Percentiles rank a stretch among this genome's conserved stretches.
phyloP scores from a whole-genome alignment of 2,888 invertebrate species.

The Drosophila borborema region DNA sequence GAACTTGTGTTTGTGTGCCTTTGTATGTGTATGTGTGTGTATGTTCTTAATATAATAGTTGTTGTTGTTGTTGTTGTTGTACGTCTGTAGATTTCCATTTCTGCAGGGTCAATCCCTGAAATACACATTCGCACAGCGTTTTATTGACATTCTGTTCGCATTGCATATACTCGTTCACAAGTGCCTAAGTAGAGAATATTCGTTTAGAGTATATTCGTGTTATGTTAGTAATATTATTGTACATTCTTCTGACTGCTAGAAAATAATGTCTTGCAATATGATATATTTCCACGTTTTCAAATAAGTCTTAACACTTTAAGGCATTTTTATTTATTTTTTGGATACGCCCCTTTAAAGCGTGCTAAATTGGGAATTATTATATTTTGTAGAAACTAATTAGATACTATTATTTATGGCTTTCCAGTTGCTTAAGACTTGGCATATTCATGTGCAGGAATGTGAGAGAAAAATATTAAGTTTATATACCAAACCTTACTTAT shows the following conservation, averaged over 20 bases:
- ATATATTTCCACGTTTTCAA: neutral
- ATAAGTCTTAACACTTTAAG: neutral
- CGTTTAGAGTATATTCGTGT: neutral
- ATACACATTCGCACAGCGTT: constrained; percentile 26
- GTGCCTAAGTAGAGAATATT: neutral
- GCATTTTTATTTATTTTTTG: neutral
- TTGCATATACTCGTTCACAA: neutral
- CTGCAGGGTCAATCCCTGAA: constrained; percentile 20
- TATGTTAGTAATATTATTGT: neutral
- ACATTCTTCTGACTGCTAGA: too few relatives aligned
- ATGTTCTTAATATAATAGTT: constrained; percentile 7
- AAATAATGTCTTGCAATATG: too few relatives aligned
- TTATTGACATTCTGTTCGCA: constrained; percentile 32
- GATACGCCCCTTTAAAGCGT: neutral
- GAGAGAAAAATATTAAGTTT: neutral
- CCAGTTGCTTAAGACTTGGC: neutral
- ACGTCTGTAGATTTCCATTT: constrained; percentile 25
- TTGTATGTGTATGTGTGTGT: constrained; percentile 15
- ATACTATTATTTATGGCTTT: neutral
- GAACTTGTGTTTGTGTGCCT: constrained; percentile 46
- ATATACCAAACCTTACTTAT: neutral
- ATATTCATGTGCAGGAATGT: neutral
- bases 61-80: constrained; percentile 14
- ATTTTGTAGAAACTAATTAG: neutral
- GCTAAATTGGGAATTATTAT: neutral